phyloP scores from a whole-genome alignment of 2,888 invertebrate species.

The Amphipyra tragopoginis region DNA sequence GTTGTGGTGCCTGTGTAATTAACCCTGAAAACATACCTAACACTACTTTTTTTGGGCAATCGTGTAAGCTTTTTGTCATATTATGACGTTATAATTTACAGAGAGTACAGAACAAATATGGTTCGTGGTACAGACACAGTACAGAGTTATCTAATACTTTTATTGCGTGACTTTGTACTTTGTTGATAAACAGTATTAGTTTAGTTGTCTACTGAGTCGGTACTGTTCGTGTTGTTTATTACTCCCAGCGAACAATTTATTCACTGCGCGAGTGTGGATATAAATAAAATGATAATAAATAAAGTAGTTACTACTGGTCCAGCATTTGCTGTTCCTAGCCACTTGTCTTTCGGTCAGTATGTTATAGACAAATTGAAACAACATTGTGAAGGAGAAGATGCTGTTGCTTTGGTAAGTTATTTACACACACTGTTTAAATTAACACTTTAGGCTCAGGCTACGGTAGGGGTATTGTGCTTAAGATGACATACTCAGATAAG shows the following conservation, averaged over 20 bases:
- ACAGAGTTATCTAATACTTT: neutral
- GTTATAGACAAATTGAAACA: slow-evolving; percentile 69
- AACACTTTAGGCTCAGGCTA: no score
- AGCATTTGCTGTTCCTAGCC: slow-evolving; percentile 70
- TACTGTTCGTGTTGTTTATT: slow-evolving; percentile 8
- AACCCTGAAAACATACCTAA: no score
- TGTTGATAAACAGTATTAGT: slow-evolving; percentile 36
- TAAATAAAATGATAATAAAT: slow-evolving; percentile 67
- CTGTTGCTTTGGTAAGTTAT: slow-evolving; percentile 70
- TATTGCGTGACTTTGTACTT: no score
- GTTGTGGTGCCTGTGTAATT: no score
- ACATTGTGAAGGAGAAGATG: slow-evolving; percentile 57
- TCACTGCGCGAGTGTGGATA: neutral
- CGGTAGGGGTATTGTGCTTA: no score
- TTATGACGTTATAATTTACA: no score
- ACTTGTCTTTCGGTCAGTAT: slow-evolving; percentile 74
- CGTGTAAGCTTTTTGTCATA: no score
- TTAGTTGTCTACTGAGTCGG: slow-evolving; percentile 20
- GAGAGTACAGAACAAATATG: no score
- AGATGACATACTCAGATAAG: no score
- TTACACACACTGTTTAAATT: neutral
- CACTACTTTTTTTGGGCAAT: no score
- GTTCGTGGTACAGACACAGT: no score
- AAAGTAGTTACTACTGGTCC: slow-evolving; percentile 74
- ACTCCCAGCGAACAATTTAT: neutral